phyloP scores from a whole-genome alignment of 2,113 vertebrate species.

The Podarcis cretensis region DNA sequence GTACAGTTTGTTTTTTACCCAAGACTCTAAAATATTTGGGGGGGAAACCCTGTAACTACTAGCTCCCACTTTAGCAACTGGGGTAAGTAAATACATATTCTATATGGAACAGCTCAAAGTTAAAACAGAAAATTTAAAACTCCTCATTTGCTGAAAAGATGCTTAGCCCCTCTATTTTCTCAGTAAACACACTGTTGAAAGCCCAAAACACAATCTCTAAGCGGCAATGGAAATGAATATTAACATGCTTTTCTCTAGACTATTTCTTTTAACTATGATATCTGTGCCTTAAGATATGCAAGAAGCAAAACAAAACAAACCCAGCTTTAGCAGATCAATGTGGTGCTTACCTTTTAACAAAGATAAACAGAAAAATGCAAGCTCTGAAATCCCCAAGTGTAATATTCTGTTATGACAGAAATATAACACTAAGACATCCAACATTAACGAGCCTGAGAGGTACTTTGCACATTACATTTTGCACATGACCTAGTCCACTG shows the following conservation, averaged over 20 bases:
- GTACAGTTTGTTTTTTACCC: slow-evolving; percentile 30
- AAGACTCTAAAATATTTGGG: background rate
- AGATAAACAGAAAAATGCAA: background rate
- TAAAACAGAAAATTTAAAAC: slow-evolving; percentile 41
- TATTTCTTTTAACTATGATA: slow-evolving; percentile 20
- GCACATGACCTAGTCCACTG: background rate
- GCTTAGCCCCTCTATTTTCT: slow-evolving; percentile 28
- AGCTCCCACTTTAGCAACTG: background rate
- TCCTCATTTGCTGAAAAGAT: slow-evolving; percentile 44
- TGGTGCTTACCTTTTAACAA: background rate
- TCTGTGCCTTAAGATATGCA: accelerated
- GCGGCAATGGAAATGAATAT: background rate
- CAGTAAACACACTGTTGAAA: background rate
- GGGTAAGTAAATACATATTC: slow-evolving; percentile 35
- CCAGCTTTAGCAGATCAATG: background rate
- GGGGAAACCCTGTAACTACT: background rate
- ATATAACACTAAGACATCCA: background rate
- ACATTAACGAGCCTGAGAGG: background rate
- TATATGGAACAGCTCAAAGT: slow-evolving; percentile 31
- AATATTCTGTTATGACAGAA: background rate
- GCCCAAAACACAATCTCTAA: slow-evolving; percentile 41
- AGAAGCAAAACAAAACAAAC: slow-evolving; percentile 6
- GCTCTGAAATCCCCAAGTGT: background rate
- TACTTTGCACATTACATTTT: background rate
- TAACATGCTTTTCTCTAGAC: slow-evolving; percentile 24